These are phyloP conservation scores for Leptinotarsa undecemlineata DNA, from an alignment of 1,140 invertebrate genomes.

Conservation along the genomic window DNA sequence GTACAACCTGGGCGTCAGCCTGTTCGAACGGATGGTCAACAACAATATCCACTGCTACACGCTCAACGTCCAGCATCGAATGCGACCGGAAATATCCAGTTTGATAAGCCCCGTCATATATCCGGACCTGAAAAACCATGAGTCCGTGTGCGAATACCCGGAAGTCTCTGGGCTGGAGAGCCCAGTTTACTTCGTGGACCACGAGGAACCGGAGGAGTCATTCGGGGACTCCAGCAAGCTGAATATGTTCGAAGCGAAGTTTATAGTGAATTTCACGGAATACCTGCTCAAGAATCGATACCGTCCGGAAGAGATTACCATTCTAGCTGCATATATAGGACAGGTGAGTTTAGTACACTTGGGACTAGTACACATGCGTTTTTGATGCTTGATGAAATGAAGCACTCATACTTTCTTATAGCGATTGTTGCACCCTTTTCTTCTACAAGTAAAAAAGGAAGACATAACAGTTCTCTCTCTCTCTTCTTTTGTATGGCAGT, in stretches of 20 bases:
- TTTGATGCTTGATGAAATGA: not conserved
- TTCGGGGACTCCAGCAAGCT: constrained; percentile 57
- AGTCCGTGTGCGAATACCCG: constrained; percentile 55
- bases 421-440: too few species aligned
- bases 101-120: constrained; percentile 62
- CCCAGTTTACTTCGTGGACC: constrained; percentile 67
- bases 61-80: constrained; percentile 67
- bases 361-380: too few species aligned
- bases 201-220: constrained; percentile 59
- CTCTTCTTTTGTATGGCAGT: too few species aligned
- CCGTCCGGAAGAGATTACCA: constrained; percentile 61
- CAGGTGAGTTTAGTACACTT: constrained; percentile 60
- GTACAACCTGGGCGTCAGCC: constrained; percentile 62
- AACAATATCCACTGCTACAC: constrained; percentile 61
- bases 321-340: constrained; percentile 69
- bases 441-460: too few species aligned
- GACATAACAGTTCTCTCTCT: too few species aligned
- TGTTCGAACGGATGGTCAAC: constrained; percentile 74
- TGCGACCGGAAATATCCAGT: constrained; percentile 67
- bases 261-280: constrained; percentile 60
- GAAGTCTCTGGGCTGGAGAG: constrained; percentile 52
- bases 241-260: constrained; percentile 65
- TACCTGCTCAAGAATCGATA: constrained; percentile 59
- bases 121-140: constrained; percentile 52
- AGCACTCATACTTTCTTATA: too few species aligned